Evolutionary conservation across 2,888 invertebrate genomes (phyloP).

Genomic region (Pterostichus niger): DNA sequence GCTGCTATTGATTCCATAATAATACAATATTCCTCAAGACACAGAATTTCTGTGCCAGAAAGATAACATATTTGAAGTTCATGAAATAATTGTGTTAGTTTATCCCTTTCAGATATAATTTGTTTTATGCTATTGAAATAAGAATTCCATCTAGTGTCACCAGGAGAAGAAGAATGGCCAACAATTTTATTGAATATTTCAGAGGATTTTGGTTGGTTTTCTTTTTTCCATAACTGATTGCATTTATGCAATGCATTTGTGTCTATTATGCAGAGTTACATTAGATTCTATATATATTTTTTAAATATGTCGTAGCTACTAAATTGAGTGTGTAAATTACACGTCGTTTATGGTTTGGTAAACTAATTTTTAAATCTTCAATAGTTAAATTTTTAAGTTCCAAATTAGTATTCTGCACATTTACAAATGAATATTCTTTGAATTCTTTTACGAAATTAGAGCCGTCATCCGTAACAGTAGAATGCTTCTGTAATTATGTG

Average conservation of each 20-base stretch:
- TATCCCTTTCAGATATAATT: conserved; percentile 65
- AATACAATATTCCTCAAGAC: no score
- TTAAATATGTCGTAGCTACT: conserved; percentile 67
- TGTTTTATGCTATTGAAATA: conserved; percentile 66
- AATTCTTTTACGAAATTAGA: no score
- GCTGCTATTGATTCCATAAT: no score
- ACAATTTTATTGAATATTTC: conserved; percentile 27
- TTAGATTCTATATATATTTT: conserved; percentile 61
- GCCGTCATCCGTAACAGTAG: no score
- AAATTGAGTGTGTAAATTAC: conserved; percentile 68
- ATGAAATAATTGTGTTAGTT: conserved; percentile 50
- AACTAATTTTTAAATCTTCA: no score
- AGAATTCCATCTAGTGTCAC: conserved; percentile 68
- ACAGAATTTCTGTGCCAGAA: conserved; percentile 43
- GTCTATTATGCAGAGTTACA: conserved; percentile 56
- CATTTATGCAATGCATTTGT: conserved; percentile 67
- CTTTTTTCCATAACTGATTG: conserved; percentile 67
- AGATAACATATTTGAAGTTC: conserved; percentile 42
- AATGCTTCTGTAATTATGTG: no score
- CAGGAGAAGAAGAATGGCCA: conserved; percentile 65
- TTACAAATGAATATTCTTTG: no score
- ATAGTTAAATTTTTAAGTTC: no score
- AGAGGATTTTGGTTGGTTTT: conserved; percentile 66
- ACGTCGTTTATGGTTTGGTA: no score
- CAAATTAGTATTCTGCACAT: no score